Evolutionary conservation across 2,888 invertebrate genomes (phyloP).

Genomic region (Prenolepis imparis): DNA sequence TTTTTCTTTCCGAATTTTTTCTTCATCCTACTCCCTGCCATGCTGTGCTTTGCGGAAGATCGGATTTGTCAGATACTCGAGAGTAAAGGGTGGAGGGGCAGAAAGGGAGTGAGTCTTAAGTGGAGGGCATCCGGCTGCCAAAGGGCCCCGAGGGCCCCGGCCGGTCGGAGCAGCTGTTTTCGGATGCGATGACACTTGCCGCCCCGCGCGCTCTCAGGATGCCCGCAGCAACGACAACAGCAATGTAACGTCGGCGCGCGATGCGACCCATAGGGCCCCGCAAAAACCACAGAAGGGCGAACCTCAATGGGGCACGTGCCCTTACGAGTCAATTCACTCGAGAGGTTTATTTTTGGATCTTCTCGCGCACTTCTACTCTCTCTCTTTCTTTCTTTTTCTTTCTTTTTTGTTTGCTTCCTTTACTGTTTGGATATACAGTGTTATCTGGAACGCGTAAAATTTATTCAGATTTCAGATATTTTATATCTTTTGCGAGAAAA

Average conservation of each 20-base stretch:
- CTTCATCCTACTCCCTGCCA: conserved; percentile 28
- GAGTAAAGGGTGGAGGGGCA: conserved; percentile 68
- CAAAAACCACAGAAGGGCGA: conserved; percentile 72
- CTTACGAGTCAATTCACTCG: conserved; percentile 76
- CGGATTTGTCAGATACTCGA: conserved; percentile 81
- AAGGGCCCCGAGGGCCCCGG: conserved; percentile 75
- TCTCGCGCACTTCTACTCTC: not conserved
- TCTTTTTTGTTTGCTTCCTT: not conserved
- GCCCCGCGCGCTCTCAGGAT: conserved; percentile 50
- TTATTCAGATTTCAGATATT: not conserved
- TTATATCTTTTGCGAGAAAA: not conserved
- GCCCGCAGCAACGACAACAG: conserved; percentile 57
- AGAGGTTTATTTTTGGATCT: conserved; percentile 50
- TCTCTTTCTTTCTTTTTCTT: not conserved
- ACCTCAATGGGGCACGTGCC: conserved; percentile 76
- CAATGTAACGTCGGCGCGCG: conserved; percentile 31
- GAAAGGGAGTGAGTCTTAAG: conserved; percentile 71
- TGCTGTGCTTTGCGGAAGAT: conserved; percentile 75
- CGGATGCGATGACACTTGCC: conserved; percentile 81
- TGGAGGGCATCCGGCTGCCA: conserved; percentile 78
- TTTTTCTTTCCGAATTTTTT: conserved; percentile 13
- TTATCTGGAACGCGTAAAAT: not conserved
- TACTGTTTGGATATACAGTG: not conserved
- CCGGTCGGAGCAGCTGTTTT: conserved; percentile 80
- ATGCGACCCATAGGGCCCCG: conserved; percentile 47